Conservation (phyloP, 1,140 invertebrate species). For the Grapholita molesta region DNA sequence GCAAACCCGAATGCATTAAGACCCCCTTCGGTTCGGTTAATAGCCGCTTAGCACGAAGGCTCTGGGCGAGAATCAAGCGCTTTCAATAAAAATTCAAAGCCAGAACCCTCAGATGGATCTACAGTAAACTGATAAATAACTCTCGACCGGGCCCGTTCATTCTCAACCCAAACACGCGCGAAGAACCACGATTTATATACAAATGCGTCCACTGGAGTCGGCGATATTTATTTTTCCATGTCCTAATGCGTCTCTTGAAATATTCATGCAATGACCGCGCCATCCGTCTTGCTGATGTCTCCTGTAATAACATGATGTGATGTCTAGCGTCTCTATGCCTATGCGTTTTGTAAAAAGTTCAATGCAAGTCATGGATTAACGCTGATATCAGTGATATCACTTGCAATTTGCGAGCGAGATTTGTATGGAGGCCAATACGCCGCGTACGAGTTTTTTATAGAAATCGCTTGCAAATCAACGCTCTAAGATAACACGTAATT, state of each 20-base stretch:
- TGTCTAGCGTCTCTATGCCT: conserved; percentile 25
- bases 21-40: conserved; percentile 4
- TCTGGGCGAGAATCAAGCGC: conserved; percentile 10
- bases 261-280: conserved; percentile 67
- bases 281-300: conserved; percentile 64
- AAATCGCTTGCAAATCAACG: too few relatives aligned
- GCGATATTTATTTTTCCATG: conserved; percentile 70
- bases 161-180: conserved; percentile 57
- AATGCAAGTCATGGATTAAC: neutral
- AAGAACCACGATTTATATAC: conserved; percentile 67
- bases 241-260: conserved; percentile 71
- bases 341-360: neutral
- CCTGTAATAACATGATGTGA: conserved; percentile 57
- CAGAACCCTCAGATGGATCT: conserved; percentile 43
- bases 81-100: conserved; percentile 52
- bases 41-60: conserved; percentile 2
- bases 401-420: too few relatives aligned
- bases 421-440: too few relatives aligned
- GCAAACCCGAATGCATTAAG: conserved; percentile 14
- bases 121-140: conserved; percentile 61
- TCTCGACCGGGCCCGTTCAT: conserved; percentile 36
- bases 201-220: conserved; percentile 65
- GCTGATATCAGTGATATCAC: too few relatives aligned
- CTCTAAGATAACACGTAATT: neutral
- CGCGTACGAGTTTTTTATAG: too few relatives aligned